These are phyloP conservation scores for Dermatemys mawii DNA, from an alignment of 2,113 vertebrate species.

Conservation along the genomic window DNA sequence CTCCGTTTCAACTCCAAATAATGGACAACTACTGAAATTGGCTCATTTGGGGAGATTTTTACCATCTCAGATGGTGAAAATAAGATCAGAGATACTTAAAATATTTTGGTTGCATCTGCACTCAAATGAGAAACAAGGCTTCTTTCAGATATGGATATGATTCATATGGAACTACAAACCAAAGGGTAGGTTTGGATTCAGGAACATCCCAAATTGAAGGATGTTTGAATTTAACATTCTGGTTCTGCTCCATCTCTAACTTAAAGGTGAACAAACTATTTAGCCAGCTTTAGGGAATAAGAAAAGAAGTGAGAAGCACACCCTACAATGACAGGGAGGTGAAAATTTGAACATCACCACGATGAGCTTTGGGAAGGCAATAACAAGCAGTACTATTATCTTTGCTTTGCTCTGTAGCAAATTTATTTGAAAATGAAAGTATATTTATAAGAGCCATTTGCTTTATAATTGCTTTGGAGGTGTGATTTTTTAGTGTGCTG, in stretches of 20 bases:
- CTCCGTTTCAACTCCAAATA: too few relatives aligned
- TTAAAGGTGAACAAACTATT: too few relatives aligned
- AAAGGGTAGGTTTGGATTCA: too few relatives aligned
- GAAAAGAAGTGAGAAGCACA: background rate
- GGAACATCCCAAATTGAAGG: too few relatives aligned
- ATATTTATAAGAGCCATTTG: background rate
- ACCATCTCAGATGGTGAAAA: background rate
- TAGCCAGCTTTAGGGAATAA: too few relatives aligned
- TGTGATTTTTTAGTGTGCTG: background rate
- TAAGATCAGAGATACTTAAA: background rate
- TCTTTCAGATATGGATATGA: background rate
- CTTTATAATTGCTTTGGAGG: background rate
- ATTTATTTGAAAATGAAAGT: background rate
- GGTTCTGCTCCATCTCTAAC: too few relatives aligned
- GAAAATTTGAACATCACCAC: background rate
- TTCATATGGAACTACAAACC: too few relatives aligned
- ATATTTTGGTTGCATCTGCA: background rate
- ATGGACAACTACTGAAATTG: background rate
- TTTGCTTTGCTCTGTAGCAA: background rate
- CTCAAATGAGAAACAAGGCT: background rate
- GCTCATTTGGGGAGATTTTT: background rate
- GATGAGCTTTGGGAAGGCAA: background rate
- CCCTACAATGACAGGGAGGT: background rate
- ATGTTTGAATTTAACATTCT: too few relatives aligned
- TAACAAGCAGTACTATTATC: background rate